Evolutionary conservation across 2,888 invertebrate genomes (phyloP).

Genomic region (Pseudococcus viburni): DNA sequence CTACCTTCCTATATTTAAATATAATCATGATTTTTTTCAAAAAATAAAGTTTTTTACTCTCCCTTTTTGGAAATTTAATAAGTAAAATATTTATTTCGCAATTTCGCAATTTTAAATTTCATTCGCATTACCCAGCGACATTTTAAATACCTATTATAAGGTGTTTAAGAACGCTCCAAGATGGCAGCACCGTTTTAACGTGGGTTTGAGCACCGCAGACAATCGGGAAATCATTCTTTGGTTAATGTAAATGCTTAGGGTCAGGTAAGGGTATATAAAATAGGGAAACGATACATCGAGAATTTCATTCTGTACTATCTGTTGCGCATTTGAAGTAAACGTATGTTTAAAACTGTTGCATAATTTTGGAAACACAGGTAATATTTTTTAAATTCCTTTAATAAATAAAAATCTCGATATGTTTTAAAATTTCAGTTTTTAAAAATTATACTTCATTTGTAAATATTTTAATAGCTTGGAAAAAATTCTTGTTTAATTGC

Average conservation of each 20-base stretch:
- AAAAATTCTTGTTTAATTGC: conserved; percentile 7
- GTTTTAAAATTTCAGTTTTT: neutral
- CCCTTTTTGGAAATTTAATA: too few relatives aligned
- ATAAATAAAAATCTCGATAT: neutral
- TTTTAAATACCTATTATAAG: neutral
- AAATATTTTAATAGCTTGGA: neutral
- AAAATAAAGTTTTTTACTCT: too few relatives aligned
- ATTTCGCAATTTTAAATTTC: neutral
- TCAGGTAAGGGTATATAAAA: conserved; percentile 60
- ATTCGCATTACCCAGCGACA: neutral
- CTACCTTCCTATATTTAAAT: too few relatives aligned
- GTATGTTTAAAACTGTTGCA: conserved; percentile 39
- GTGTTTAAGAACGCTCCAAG: neutral
- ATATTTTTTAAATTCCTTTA: neutral
- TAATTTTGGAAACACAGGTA: conserved; percentile 37
- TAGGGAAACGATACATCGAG: conserved; percentile 40
- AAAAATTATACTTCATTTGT: neutral
- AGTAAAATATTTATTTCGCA: too few relatives aligned
- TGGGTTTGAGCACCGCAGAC: conserved; percentile 14
- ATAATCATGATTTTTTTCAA: too few relatives aligned
- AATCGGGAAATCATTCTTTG: conserved; percentile 31
- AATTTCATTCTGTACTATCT: conserved; percentile 60
- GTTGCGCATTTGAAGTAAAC: conserved; percentile 57
- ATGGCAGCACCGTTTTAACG: conserved; percentile 51
- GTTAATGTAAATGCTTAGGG: conserved; percentile 37